Base-by-base conservation (phyloP, 2,797 vertebrate species). In the Chelidonichthys spinosus region DNA sequence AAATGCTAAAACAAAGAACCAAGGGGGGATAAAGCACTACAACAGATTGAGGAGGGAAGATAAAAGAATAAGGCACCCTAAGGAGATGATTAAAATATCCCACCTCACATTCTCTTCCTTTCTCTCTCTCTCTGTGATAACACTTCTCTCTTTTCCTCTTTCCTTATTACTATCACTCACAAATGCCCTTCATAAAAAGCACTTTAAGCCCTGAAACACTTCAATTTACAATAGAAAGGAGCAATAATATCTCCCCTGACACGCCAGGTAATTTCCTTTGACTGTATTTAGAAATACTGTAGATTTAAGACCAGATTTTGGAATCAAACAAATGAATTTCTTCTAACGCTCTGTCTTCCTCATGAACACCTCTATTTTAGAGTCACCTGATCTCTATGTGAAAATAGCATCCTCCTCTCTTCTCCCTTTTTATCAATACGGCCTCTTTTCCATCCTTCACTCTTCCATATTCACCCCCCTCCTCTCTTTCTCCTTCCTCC, bases 71-170 rank as follows among this genome's bases (percentile, higher is more conserved):
- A 76, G 87, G 58, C 83, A 71, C 87, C 81, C 86, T 3, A 37
- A 85, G 84, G 89, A 90, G 82, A 82, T 74, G 71, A 80, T 90
- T 87, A 89, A 91, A 90, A 92, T 85, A 89, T 81, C 83, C 84
- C 83, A 87, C 83, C 83, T 88, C 77, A 36, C 67, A 83, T 66
- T 58, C 59, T 80, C 40, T 50, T 72, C 52, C 67, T 58, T 78
- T 83, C 65, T 81, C 74, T 83, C 63, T 84, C 66, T 79, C 71
- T 82, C 68, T 85, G 82, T 42, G 74, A 81, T 78, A 74, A 89
- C 79, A 63, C 75, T 72, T 11, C 43, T 70, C 69, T 64, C 49
- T 68, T 54, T 82, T 60, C 37, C 61, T 78, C 55, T 50, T 53
- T 73, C 74, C 47, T 61, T 78, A 70, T 80, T 74, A 77, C 86